Evolutionary conservation across 2,797 vertebrate species (phyloP).

Genomic region (Acanthis flammea): DNA sequence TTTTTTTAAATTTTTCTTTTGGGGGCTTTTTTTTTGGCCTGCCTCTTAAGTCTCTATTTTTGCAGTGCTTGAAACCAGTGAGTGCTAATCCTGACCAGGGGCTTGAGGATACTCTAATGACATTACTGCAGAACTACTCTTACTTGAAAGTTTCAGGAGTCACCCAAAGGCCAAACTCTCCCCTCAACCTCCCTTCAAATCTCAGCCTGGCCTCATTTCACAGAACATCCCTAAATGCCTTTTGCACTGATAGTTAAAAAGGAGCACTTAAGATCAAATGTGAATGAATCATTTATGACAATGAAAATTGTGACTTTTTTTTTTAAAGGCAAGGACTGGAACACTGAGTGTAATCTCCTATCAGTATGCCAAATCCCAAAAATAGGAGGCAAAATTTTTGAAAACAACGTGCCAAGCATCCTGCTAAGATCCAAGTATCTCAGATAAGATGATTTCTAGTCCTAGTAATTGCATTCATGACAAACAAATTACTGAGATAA

Average conservation of each 20-base stretch:
- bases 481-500: conserved; percentile 5
- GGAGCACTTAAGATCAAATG: neutral
- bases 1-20: neutral
- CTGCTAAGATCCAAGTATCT: neutral
- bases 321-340: neutral
- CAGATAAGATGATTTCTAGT: neutral
- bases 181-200: neutral
- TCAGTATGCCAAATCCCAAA: neutral
- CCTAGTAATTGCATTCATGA: neutral
- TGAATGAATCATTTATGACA: neutral
- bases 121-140: neutral
- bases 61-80: neutral
- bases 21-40: neutral
- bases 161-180: neutral
- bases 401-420: neutral
- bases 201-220: neutral
- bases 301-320: neutral
- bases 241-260: conserved; percentile 2
- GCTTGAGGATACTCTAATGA: neutral
- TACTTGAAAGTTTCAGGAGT: neutral
- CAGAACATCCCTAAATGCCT: neutral
- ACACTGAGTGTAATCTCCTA: neutral
- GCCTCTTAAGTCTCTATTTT: neutral
- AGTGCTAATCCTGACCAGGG: neutral
- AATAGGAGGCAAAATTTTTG: neutral